These are phyloP conservation scores for Acanthosepion lycidas DNA, from an alignment of 2,888 invertebrate genomes.

Conservation along the genomic window DNA sequence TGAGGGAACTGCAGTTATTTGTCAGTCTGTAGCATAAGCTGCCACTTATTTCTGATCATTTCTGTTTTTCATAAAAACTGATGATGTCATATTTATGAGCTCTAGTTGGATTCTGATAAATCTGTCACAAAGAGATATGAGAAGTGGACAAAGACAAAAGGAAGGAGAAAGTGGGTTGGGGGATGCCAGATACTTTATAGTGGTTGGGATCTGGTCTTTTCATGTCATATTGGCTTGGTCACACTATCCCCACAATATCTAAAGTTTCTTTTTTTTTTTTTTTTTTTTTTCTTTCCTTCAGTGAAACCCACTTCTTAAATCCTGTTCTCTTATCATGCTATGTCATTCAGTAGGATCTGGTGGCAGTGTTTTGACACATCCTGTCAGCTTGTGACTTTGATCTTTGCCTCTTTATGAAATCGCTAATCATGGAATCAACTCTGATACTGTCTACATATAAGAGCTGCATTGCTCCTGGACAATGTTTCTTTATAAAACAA, in stretches of 20 bases:
- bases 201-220: not conserved
- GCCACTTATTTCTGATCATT: not conserved
- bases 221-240: not conserved
- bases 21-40: not conserved
- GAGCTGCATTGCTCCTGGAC: not conserved
- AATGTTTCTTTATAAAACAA: not conserved
- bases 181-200: not conserved
- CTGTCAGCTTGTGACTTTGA: conserved; percentile 8
- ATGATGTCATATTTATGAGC: not conserved
- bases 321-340: conserved; percentile 33
- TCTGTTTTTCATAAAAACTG: not conserved
- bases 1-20: not conserved
- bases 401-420: not conserved
- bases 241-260: not conserved
- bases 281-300: not conserved
- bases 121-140: not conserved
- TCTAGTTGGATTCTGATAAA: not conserved
- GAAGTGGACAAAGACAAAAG: not conserved
- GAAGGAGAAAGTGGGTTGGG: not conserved
- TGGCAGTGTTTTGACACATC: conserved; percentile 20
- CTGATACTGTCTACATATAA: not conserved
- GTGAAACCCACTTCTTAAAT: not conserved
- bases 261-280: not conserved
- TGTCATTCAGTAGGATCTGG: not conserved
- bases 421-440: conserved; percentile 16